Conservation (phyloP, 2,888 invertebrate genomes). For the Scaptomyza tumidula region DNA sequence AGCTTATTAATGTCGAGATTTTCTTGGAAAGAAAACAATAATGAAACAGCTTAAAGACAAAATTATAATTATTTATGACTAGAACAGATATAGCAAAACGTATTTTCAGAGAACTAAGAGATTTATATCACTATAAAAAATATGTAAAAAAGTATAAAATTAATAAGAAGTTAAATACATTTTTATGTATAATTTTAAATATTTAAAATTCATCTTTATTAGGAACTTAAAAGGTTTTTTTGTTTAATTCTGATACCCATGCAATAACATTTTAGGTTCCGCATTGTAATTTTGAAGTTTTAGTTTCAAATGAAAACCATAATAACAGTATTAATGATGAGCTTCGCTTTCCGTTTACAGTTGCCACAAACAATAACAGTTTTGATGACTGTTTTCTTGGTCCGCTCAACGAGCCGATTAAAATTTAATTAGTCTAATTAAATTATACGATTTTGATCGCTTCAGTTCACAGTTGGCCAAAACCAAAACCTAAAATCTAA, state of each 20-base stretch:
- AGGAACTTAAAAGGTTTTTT: neutral
- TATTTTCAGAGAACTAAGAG: too few relatives aligned
- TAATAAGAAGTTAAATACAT: too few relatives aligned
- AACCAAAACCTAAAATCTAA: slow-evolving; percentile 17
- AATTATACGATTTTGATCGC: slow-evolving; percentile 63
- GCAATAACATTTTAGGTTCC: neutral
- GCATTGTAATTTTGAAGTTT: neutral
- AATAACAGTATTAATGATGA: slow-evolving; percentile 5
- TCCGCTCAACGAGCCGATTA: slow-evolving; percentile 32
- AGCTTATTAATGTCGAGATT: slow-evolving; percentile 4
- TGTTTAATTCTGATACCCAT: neutral
- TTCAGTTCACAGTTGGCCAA: slow-evolving; percentile 41
- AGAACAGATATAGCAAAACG: neutral
- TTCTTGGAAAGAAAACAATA: neutral
- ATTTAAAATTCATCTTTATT: too few relatives aligned
- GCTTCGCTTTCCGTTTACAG: neutral
- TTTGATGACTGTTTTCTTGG: slow-evolving; percentile 19
- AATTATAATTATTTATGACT: slow-evolving; percentile 1
- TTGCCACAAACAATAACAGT: slow-evolving; percentile 9
- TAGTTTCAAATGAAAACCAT: neutral
- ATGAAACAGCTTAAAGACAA: neutral
- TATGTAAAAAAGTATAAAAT: too few relatives aligned
- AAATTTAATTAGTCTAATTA: slow-evolving; percentile 63
- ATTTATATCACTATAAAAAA: neutral
- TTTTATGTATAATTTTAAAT: too few relatives aligned